Evolutionary conservation across 2,113 vertebrate genomes (phyloP).

Genomic region (Larimichthys crocea): DNA sequence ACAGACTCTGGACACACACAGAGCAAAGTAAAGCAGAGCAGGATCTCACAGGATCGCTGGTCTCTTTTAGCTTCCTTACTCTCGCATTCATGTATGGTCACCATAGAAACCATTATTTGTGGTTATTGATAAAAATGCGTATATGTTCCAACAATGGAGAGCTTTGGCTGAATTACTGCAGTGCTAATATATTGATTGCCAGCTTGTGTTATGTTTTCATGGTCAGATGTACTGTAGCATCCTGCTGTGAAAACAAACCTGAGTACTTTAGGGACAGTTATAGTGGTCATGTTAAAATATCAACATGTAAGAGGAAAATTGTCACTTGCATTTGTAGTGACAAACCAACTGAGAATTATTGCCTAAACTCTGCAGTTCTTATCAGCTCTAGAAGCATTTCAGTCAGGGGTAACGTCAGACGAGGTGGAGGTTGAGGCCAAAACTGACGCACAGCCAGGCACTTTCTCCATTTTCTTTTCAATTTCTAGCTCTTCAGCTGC

Average conservation of each 20-base stretch:
- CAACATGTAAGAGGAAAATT: neutral
- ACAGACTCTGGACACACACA: neutral
- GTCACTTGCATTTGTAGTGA: neutral
- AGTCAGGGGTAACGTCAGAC: too few species aligned
- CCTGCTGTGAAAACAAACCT: neutral
- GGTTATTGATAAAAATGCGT: slow-evolving; percentile 51
- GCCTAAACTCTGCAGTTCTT: neutral
- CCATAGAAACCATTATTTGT: slow-evolving; percentile 58
- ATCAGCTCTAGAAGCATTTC: neutral
- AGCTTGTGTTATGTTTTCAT: neutral
- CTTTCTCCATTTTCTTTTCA: too few species aligned
- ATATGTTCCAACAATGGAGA: slow-evolving; percentile 37
- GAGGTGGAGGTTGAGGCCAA: too few species aligned
- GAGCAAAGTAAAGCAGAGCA: neutral
- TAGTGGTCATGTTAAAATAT: neutral
- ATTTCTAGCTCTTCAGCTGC: too few species aligned
- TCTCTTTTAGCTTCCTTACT: neutral
- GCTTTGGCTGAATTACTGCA: neutral
- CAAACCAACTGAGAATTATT: neutral
- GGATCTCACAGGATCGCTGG: neutral
- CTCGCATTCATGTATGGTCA: slow-evolving; percentile 21
- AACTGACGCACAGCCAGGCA: too few species aligned
- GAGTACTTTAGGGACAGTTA: neutral
- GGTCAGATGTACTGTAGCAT: neutral
- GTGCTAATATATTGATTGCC: neutral